A percentile compares a stretch with the other conserved stretches of the same genome.
These are phyloP conservation scores for Drosophila murphyi DNA, from an alignment of 1,140 invertebrate species.

Conservation along the genomic window DNA sequence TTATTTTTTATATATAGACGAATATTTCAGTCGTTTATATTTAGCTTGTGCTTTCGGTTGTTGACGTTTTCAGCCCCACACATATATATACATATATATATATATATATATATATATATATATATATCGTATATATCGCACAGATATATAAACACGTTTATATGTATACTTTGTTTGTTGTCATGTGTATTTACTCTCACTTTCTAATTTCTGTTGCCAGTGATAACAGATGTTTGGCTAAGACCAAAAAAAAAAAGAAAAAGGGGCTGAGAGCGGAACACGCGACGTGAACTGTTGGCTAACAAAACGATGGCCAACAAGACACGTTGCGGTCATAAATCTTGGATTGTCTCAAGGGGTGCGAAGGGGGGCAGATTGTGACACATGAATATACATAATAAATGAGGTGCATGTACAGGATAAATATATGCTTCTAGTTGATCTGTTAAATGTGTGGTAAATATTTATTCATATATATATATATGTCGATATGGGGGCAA, in stretches of 20 bases:
- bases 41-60: slow-evolving; percentile 4
- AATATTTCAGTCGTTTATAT: slow-evolving; percentile 8
- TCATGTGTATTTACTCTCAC: slow-evolving; percentile 42
- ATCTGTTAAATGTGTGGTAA: slow-evolving; percentile 4
- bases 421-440: slow-evolving; percentile 12
- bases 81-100: neutral
- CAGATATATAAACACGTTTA: neutral
- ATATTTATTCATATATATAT: neutral
- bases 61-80: neutral
- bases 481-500: no score
- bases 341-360: slow-evolving; percentile 15
- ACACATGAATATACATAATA: slow-evolving; percentile 33
- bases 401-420: slow-evolving; percentile 18
- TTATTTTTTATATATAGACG: neutral
- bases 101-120: neutral
- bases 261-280: slow-evolving; percentile 9
- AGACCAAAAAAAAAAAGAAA: no score
- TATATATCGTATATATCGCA: neutral
- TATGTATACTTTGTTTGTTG: slow-evolving; percentile 6
- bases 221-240: slow-evolving; percentile 47
- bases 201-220: slow-evolving; percentile 51
- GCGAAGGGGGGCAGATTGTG: slow-evolving; percentile 44
- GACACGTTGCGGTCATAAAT: slow-evolving; percentile 71
- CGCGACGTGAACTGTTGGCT: slow-evolving; percentile 29
- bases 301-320: slow-evolving; percentile 11